Percentiles rank a stretch among this genome's conserved stretches.
Conservation (phyloP, 2,888 invertebrate species). For the Phortica magna region DNA sequence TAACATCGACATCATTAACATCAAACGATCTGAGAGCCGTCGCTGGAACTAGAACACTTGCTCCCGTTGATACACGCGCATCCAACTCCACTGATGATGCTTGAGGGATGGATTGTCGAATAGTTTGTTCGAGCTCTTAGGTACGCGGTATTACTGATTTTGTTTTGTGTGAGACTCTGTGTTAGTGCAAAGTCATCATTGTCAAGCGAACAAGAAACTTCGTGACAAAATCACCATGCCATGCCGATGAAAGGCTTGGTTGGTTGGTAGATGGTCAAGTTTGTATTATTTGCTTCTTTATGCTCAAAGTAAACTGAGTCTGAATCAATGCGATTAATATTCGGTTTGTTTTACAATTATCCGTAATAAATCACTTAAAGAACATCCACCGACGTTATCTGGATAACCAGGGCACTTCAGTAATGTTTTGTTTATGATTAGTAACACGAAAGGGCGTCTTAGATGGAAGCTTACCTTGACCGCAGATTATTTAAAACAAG, state of each 20-base stretch:
- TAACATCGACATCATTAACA: conserved; percentile 5
- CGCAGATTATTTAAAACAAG: conserved; percentile 94
- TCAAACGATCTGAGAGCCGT: neutral
- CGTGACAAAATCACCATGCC: conserved; percentile 23
- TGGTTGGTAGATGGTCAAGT: neutral
- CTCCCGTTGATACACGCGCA: conserved; percentile 35
- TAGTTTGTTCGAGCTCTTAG: conserved; percentile 12
- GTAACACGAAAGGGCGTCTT: conserved; percentile 64
- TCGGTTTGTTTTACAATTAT: conserved; percentile 17
- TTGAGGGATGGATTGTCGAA: conserved; percentile 19
- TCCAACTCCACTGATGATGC: conserved; percentile 30
- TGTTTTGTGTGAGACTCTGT: conserved; percentile 32
- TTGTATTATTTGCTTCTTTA: conserved; percentile 21
- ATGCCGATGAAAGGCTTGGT: conserved; percentile 21
- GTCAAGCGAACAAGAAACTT: conserved; percentile 30
- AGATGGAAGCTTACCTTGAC: conserved; percentile 80
- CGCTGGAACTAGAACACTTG: conserved; percentile 31
- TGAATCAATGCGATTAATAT: conserved; percentile 49
- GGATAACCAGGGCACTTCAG: conserved; percentile 76
- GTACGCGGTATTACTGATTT: conserved; percentile 12
- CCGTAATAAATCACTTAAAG: conserved; percentile 42
- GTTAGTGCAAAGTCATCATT: conserved; percentile 36
- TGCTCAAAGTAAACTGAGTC: conserved; percentile 37
- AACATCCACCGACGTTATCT: conserved; percentile 74
- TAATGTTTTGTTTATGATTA: conserved; percentile 76